Evolutionary conservation across 2,113 vertebrate species (phyloP).

Genomic region (Sardina pilchardus): DNA sequence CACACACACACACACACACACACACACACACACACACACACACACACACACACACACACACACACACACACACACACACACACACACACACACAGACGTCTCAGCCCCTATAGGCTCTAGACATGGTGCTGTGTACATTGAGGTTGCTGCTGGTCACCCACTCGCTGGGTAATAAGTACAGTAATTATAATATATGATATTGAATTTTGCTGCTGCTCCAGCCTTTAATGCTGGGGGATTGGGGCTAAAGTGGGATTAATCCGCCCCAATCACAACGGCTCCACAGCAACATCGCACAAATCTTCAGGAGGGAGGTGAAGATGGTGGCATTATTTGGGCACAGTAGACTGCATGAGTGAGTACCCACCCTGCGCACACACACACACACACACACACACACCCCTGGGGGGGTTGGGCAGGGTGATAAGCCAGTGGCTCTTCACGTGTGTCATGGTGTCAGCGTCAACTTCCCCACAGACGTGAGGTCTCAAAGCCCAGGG

Average conservation of each 20-base stretch:
- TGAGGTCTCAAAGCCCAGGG: conserved; percentile 5
- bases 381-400: background rate
- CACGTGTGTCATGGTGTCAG: conserved; percentile 9
- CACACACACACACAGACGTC: background rate
- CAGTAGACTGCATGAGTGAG: too few species aligned
- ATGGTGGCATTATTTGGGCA: background rate
- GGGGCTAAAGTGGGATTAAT: background rate
- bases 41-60: background rate
- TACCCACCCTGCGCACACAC: background rate
- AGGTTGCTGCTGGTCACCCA: too few species aligned
- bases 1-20: background rate
- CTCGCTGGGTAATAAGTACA: background rate
- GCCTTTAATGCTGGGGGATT: background rate
- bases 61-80: background rate
- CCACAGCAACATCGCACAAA: background rate
- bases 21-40: background rate
- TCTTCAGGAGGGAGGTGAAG: background rate
- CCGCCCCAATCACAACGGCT: background rate
- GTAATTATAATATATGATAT: background rate
- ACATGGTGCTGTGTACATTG: background rate
- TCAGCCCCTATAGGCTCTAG: too few species aligned
- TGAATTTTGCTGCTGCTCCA: background rate
- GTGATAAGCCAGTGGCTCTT: background rate
- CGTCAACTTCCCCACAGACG: background rate
- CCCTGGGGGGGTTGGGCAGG: background rate